A percentile compares a stretch with the other conserved stretches of the same genome.
Conservation (phyloP, 1,140 invertebrate species). For the Aphelenchoides besseyi region DNA sequence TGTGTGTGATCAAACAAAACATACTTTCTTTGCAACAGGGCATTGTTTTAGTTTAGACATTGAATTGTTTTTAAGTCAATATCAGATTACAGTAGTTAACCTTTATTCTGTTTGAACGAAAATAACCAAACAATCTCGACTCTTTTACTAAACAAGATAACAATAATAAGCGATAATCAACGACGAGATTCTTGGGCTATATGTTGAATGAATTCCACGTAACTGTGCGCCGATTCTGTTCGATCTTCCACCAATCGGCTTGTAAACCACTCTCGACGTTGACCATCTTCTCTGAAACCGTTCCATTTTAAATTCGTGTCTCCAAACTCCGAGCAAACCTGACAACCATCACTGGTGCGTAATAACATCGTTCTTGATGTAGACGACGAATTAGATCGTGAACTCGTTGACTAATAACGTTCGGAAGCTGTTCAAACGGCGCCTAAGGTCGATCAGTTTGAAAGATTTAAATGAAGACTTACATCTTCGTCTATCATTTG, state of each 20-base stretch:
- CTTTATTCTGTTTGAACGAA: too few relatives aligned
- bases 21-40: too few relatives aligned
- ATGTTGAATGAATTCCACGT: slow-evolving; percentile 96
- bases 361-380: slow-evolving; percentile 78
- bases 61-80: too few relatives aligned
- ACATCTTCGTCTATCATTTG: slow-evolving; percentile 72
- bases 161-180: slow-evolving; percentile 20
- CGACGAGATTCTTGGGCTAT: slow-evolving; percentile 65
- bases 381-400: slow-evolving; percentile 78
- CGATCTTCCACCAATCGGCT: slow-evolving; percentile 88
- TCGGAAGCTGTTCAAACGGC: slow-evolving; percentile 76
- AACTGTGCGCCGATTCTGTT: slow-evolving; percentile 85
- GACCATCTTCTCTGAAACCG: slow-evolving; percentile 77
- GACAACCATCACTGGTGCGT: slow-evolving; percentile 76
- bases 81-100: too few relatives aligned
- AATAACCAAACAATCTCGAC: background rate
- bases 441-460: slow-evolving; percentile 66
- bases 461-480: slow-evolving; percentile 54
- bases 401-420: slow-evolving; percentile 73
- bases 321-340: slow-evolving; percentile 65
- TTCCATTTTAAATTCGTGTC: background rate
- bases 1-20: too few relatives aligned
- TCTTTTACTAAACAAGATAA: background rate
- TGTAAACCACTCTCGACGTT: slow-evolving; percentile 75
- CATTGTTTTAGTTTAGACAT: too few relatives aligned